Conservation (phyloP, 30 jellyfish, hydroid and myxozoan genomes). For the Cassiopea xamachana region DNA sequence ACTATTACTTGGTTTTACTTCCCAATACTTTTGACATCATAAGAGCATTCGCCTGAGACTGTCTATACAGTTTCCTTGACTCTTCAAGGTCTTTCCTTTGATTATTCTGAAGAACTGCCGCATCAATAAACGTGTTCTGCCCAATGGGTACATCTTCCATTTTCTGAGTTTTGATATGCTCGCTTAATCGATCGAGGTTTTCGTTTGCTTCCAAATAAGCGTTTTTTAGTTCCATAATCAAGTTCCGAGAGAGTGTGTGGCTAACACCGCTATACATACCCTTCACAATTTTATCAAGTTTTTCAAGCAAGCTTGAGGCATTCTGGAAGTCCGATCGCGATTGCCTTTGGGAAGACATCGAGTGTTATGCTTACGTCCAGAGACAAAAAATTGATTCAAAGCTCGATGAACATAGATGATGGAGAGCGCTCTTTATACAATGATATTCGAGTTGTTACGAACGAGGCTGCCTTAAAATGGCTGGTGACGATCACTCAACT, state of each 20-base stretch:
- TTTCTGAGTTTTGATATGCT: constrained; percentile 35
- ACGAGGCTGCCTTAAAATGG: too few relatives aligned
- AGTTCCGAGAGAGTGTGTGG: constrained; percentile 51
- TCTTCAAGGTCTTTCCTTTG: constrained; percentile 64
- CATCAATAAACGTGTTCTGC: constrained; percentile 48
- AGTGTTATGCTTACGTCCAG: not conserved
- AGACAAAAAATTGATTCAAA: too few relatives aligned
- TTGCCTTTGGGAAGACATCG: constrained; percentile 63
- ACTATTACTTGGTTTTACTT: not conserved
- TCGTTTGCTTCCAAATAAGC: constrained; percentile 50
- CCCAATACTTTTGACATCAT: constrained; percentile 43
- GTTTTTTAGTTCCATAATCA: constrained; percentile 33
- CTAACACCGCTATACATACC: constrained; percentile 60
- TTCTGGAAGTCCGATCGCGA: constrained; percentile 58
- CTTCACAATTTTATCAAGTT: constrained; percentile 42
- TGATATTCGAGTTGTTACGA: too few relatives aligned
- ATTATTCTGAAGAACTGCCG: constrained; percentile 38
- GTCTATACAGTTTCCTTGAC: constrained; percentile 35
- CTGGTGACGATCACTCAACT: too few relatives aligned
- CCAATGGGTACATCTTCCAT: constrained; percentile 66
- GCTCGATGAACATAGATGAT: too few relatives aligned
- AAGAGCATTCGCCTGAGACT: constrained; percentile 45
- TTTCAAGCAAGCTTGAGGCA: constrained; percentile 51
- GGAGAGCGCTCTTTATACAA: too few relatives aligned
- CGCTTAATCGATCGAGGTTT: constrained; percentile 35